Percentiles rank a stretch among this genome's conserved stretches.
Evolutionary conservation across 2,888 invertebrate genomes (phyloP).

Genomic region (Kuschelorhynchus macadamiae): DNA sequence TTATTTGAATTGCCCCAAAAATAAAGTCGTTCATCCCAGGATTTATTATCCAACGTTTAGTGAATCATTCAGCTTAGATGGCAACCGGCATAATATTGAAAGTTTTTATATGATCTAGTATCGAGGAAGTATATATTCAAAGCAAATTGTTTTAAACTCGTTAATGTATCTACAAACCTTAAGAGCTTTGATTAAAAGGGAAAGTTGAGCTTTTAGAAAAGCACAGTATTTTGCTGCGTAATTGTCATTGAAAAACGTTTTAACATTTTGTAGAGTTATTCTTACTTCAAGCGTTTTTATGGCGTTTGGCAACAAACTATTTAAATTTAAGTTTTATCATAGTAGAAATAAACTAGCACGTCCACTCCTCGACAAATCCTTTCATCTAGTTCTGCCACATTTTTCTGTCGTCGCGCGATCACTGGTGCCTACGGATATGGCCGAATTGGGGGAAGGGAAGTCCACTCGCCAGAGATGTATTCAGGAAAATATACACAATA

Average conservation of each 20-base stretch:
- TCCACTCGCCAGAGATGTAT: too few species aligned
- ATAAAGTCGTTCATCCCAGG: slow-evolving; percentile 45
- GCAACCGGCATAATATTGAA: slow-evolving; percentile 42
- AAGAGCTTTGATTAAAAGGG: slow-evolving; percentile 14
- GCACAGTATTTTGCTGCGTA: slow-evolving; percentile 10
- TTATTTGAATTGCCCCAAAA: slow-evolving; percentile 31
- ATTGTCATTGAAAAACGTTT: neutral
- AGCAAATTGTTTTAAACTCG: slow-evolving; percentile 48
- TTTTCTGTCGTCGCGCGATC: too few species aligned
- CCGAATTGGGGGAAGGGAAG: too few species aligned
- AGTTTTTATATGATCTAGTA: slow-evolving; percentile 50
- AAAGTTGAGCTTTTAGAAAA: too few species aligned
- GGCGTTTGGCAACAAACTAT: too few species aligned
- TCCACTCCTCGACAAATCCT: too few species aligned
- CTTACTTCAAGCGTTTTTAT: neutral
- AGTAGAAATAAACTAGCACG: too few species aligned
- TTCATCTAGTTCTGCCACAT: too few species aligned
- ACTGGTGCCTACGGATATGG: too few species aligned
- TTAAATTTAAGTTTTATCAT: too few species aligned
- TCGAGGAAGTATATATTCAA: slow-evolving; percentile 44
- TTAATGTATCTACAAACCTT: slow-evolving; percentile 36
- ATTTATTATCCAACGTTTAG: slow-evolving; percentile 43
- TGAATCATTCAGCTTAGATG: slow-evolving; percentile 42
- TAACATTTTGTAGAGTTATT: slow-evolving; percentile 19
- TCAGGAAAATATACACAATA: too few species aligned